Evolutionary conservation across 2,113 vertebrate species (phyloP).

Genomic region (Danionella cerebrum): DNA sequence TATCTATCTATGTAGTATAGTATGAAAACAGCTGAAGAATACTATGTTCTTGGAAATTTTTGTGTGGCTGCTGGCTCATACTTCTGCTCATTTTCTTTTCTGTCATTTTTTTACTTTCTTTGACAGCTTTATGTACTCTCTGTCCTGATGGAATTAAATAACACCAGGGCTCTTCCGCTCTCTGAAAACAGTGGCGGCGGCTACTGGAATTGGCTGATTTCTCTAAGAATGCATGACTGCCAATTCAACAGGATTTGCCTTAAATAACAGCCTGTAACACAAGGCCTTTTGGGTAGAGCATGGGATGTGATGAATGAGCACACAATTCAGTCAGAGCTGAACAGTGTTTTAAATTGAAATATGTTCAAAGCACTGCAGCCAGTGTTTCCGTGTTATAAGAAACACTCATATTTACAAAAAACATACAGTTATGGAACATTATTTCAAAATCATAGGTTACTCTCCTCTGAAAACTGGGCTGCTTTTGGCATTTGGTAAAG

Average conservation of each 20-base stretch:
- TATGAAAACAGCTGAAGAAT: neutral
- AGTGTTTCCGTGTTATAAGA: neutral
- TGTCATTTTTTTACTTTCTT: neutral
- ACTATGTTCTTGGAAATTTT: neutral
- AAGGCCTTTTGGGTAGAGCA: constrained; percentile 2
- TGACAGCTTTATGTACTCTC: neutral
- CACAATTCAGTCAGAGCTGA: constrained; percentile 2
- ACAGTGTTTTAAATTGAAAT: constrained; percentile 14
- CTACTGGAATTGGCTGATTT: constrained; percentile 17
- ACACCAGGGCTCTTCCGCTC: neutral
- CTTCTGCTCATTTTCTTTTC: neutral
- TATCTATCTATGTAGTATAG: no score
- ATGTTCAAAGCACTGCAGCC: neutral
- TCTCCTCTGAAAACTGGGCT: constrained; percentile 6
- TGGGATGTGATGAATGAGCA: neutral
- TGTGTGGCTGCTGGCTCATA: neutral
- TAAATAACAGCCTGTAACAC: constrained; percentile 12
- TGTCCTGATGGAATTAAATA: constrained; percentile 21
- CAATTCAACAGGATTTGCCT: constrained; percentile 35
- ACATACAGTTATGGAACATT: neutral
- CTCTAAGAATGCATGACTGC: constrained; percentile 7
- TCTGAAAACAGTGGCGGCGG: neutral
- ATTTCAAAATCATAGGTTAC: neutral
- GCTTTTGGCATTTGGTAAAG: constrained; percentile 3
- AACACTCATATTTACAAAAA: neutral